These are phyloP conservation scores for Noctua janthina DNA, from an alignment of 2,888 invertebrate genomes.

Conservation along the genomic window DNA sequence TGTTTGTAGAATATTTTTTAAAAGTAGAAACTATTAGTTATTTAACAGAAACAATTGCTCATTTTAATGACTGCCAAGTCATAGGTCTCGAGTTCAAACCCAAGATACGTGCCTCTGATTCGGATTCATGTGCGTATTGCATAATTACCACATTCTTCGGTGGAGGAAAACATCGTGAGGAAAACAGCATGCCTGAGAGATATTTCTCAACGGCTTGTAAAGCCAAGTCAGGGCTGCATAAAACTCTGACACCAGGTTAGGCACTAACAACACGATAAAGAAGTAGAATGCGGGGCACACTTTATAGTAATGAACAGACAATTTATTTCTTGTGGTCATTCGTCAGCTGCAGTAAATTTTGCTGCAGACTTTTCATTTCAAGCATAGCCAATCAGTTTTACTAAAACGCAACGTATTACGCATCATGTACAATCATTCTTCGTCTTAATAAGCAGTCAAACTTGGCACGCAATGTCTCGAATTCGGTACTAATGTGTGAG, in stretches of 20 bases:
- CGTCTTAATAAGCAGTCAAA: slow-evolving; percentile 20
- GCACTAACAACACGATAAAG: too few species aligned
- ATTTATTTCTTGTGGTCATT: not conserved
- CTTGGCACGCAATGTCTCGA: slow-evolving; percentile 33
- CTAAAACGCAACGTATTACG: not conserved
- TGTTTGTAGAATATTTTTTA: not conserved
- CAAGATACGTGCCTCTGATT: too few species aligned
- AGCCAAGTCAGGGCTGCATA: too few species aligned
- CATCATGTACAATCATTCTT: not conserved
- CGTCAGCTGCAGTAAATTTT: not conserved
- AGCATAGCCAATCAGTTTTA: not conserved
- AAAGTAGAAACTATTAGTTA: not conserved
- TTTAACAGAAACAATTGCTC: not conserved
- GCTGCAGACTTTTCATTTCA: not conserved
- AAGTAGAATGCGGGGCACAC: not conserved
- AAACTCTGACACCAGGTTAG: too few species aligned
- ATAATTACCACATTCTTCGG: too few species aligned
- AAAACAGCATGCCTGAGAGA: too few species aligned
- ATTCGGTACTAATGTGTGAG: slow-evolving; percentile 48
- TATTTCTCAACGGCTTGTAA: too few species aligned
- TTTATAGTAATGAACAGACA: not conserved
- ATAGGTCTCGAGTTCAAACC: too few species aligned
- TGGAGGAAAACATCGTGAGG: too few species aligned
- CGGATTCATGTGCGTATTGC: too few species aligned
- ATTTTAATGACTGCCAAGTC: not conserved